phyloP scores from a whole-genome alignment of 1,140 invertebrate species.

The Bactericera cockerelli region DNA sequence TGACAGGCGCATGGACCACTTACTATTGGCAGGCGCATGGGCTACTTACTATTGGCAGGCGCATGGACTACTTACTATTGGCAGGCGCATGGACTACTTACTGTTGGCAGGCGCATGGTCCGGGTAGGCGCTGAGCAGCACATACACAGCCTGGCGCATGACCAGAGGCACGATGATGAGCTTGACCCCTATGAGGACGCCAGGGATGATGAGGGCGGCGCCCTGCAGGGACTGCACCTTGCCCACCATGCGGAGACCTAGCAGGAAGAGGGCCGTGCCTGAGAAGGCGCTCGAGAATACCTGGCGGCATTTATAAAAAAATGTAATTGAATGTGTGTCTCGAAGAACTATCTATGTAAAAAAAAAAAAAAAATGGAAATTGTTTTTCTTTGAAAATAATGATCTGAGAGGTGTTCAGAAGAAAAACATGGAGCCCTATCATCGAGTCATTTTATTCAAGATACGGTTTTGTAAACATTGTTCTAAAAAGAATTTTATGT shows the following conservation, averaged over 20 bases:
- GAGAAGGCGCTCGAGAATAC: constrained; percentile 78
- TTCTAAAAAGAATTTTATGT: background rate
- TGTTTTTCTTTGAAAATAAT: no score
- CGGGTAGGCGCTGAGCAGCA: background rate
- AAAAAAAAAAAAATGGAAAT: no score
- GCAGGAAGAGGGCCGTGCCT: constrained; percentile 72
- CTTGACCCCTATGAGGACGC: constrained; percentile 77
- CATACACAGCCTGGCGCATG: constrained; percentile 58
- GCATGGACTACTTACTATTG: no score
- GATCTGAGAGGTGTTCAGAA: no score
- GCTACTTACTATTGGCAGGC: no score
- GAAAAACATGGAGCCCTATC: no score
- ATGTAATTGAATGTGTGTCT: no score
- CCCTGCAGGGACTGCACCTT: constrained; percentile 63
- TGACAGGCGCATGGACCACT: no score
- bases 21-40: no score
- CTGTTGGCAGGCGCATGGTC: background rate
- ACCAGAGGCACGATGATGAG: constrained; percentile 74
- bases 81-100: no score
- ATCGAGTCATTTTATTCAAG: background rate
- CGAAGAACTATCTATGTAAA: no score
- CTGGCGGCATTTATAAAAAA: constrained; percentile 30
- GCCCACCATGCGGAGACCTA: constrained; percentile 87
- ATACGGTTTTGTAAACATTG: no score
- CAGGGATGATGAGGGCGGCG: constrained; percentile 58